Conservation (phyloP, 2,113 vertebrate genomes). For the Nesoenas mayeri region DNA sequence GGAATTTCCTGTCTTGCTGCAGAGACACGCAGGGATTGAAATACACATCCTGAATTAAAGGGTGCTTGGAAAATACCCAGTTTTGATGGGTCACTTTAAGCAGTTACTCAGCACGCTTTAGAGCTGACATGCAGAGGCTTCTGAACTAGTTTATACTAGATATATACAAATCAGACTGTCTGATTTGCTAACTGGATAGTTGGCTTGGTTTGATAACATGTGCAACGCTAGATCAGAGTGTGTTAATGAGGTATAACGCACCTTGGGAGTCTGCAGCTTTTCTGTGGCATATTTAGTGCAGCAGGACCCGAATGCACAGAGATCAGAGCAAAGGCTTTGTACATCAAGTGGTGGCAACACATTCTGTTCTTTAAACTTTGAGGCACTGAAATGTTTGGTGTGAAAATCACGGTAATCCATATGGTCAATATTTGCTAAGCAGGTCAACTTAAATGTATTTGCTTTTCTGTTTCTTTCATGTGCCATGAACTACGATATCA, state of each 20-base stretch:
- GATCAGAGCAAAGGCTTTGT: neutral
- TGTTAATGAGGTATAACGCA: neutral
- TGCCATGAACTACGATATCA: neutral
- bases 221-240: neutral
- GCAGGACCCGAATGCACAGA: neutral
- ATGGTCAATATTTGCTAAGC: neutral
- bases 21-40: neutral
- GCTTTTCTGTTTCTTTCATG: neutral
- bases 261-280: neutral
- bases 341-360: neutral
- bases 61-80: conserved; percentile 53
- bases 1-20: conserved; percentile 12
- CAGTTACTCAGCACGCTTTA: neutral
- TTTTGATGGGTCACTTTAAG: conserved; percentile 61
- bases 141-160: neutral
- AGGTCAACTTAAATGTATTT: neutral
- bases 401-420: neutral
- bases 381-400: neutral
- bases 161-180: too few relatives aligned
- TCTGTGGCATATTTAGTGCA: neutral
- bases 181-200: neutral
- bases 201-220: neutral
- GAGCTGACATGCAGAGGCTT: neutral
- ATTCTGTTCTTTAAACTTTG: neutral
- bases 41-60: conserved; percentile 59